phyloP scores from a whole-genome alignment of 2,888 invertebrate genomes.

The Acheta domesticus region DNA sequence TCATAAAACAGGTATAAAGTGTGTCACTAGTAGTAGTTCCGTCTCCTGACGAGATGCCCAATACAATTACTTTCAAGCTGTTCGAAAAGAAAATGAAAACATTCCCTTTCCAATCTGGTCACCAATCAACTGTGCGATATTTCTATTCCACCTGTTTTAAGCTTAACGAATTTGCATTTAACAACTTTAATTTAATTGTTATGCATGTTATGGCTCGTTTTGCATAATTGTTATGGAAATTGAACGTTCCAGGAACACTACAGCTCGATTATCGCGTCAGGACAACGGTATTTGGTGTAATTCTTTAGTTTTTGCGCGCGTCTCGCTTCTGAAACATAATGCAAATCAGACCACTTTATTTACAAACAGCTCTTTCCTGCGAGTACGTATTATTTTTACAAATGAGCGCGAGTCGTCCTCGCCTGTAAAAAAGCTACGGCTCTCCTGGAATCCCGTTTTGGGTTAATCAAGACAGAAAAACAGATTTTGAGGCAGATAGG shows the following conservation, averaged over 20 bases:
- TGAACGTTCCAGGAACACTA: background rate
- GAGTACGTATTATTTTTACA: too few relatives aligned
- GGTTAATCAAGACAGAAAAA: too few relatives aligned
- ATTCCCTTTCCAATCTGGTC: background rate
- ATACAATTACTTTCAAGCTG: too few relatives aligned
- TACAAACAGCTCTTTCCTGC: too few relatives aligned
- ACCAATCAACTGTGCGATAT: background rate
- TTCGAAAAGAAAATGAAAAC: background rate
- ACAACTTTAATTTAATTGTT: constrained; percentile 3
- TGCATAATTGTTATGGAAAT: constrained; percentile 18
- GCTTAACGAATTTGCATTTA: background rate
- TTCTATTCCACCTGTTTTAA: constrained; percentile 18
- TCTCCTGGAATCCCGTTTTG: too few relatives aligned
- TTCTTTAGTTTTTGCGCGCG: background rate
- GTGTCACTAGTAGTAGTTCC: too few relatives aligned
- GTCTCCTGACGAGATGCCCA: too few relatives aligned
- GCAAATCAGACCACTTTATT: constrained; percentile 4
- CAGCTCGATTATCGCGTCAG: background rate
- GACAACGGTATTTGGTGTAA: constrained; percentile 8
- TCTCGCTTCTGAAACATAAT: background rate
- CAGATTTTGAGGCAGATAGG: too few relatives aligned
- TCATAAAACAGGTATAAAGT: too few relatives aligned
- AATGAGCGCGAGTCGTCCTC: too few relatives aligned
- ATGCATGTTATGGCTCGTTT: constrained; percentile 9
- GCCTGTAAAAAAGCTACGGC: too few relatives aligned